Base-by-base conservation (phyloP, 2,888 invertebrate species). In the Watsonalla binaria region DNA sequence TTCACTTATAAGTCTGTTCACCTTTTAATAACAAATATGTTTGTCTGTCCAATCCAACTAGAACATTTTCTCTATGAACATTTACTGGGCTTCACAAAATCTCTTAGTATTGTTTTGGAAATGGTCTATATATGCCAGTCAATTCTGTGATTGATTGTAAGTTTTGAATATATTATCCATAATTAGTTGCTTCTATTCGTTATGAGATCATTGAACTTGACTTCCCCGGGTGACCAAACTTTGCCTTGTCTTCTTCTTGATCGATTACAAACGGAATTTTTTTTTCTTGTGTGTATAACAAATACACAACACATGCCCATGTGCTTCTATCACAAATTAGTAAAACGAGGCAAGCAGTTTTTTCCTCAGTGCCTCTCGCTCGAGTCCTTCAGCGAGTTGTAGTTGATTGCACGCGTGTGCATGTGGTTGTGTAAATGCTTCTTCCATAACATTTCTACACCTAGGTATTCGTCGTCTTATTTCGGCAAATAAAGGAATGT, bases 321-420 rank as follows among this genome's bases (percentile, higher is more conserved):
- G 45, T 42, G 50, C 24, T 39, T 50, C 42, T 51, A 51, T 51
- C 42, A 45, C 51, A 14, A 15, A 24, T 42, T 45, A 51, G 45
- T 50, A 50, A 45, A 45, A 51, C 33, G 24, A 33, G 11, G 11
- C 62, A 60, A 51, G 62, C 58, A 54, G 53, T 37, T 57, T 76
- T 80, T 76, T 81, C 83, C 82, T 82, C 82, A 80, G 61, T 75
- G 76, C 66, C 58, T 80, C 82, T 80, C 78, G 76, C 65, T 82
- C 76, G 64, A 54, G 56, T 63, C 59, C 63, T 60, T 61, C 57
- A 42, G 4, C 61, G 63, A 61, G 68, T 62, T 57, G 60, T 61
- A 56, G 58, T 61, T 57, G 45, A 62, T 58, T 58, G 60, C 62
- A 57, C 52, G 59, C 47, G 34, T 57, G 55, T 61, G 54, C 54